Base-by-base conservation (phyloP, 2,888 invertebrate species). In the Lithophane ornitopus region DNA sequence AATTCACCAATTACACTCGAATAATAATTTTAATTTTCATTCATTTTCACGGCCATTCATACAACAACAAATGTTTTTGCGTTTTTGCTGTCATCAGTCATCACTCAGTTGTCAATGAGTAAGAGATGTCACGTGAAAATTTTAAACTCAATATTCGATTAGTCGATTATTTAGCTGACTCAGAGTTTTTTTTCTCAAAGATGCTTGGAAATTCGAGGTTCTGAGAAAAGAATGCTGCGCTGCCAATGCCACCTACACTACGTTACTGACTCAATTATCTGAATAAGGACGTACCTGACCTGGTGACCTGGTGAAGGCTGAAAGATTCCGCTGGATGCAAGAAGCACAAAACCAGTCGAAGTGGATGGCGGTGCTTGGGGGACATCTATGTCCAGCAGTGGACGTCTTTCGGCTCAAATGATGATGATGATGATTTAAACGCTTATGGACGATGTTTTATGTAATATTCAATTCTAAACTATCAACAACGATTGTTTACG, bases 11-110 rank as follows among this genome's bases (percentile, higher is more conserved):
- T 63, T 58, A 66, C 16, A 61, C 39, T 28, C 34, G 16, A 28
- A 46, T 14, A 28, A 46, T 39, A 54, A 28, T 34, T 78, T 49
- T 28, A 34, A 34, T 62, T 70, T 63, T 59, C 16, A 14, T 52
- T 58, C n/a, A 2, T 59, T 68, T 83, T 66, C 59, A 56, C 22
- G 26, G 41, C 3, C 74, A 44, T 22, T 54, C 44, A 7, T 11
- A 63, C n/a, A 26, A 34, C 9, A 76, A 76, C 65, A 71, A 44
- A 34, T 6, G 34, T 34, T 34, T 34, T 34, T 34, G 34, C 46
- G 19, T 67, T 67, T 63, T 49, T 26, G 28, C 39, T 46, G 71
- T 61, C 73, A 71, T 28, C n/a, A 4, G 54, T 39, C 28, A 19
- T 1, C 19, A n/a, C n/a, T n/a, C n/a, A n/a, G n/a, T n/a, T 41